These are phyloP conservation scores for Donacobius atricapilla DNA, from an alignment of 2,113 vertebrate species.

Conservation along the genomic window DNA sequence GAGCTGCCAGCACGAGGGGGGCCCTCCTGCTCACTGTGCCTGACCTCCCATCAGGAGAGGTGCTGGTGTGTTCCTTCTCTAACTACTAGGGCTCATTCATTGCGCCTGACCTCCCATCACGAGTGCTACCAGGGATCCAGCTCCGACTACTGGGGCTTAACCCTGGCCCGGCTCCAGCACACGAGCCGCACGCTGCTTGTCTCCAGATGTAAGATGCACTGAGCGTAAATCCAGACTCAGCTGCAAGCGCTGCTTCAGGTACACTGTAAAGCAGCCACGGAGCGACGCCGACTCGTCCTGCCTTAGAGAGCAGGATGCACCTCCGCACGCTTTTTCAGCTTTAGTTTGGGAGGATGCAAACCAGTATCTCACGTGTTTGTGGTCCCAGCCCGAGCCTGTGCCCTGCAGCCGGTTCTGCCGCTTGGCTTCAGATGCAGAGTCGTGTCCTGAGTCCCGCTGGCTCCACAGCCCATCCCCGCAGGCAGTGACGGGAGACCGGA, in stretches of 20 bases:
- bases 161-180: slow-evolving; percentile 27
- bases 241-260: not conserved
- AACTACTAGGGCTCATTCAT: slow-evolving; percentile 65
- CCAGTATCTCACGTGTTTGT: not conserved
- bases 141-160: slow-evolving; percentile 34
- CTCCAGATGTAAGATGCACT: slow-evolving; percentile 54
- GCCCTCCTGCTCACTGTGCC: slow-evolving; percentile 54
- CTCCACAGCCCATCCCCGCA: not conserved
- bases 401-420: not conserved
- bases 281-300: accelerated
- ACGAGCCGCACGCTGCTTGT: slow-evolving; percentile 9
- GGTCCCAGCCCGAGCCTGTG: accelerated
- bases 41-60: slow-evolving; percentile 68
- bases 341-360: not conserved
- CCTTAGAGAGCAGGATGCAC: too few species aligned
- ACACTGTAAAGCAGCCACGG: not conserved
- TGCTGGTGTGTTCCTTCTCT: slow-evolving; percentile 62
- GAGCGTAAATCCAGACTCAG: not conserved
- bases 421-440: accelerated
- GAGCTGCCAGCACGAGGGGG: slow-evolving; percentile 62
- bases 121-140: slow-evolving; percentile 61
- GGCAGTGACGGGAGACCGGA: too few species aligned
- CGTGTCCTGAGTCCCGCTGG: accelerated
- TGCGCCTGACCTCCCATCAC: slow-evolving; percentile 62
- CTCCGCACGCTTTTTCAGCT: accelerated